These are phyloP conservation scores for Lasioglossum figueresi DNA, from an alignment of 2,888 invertebrate species.

Conservation along the genomic window DNA sequence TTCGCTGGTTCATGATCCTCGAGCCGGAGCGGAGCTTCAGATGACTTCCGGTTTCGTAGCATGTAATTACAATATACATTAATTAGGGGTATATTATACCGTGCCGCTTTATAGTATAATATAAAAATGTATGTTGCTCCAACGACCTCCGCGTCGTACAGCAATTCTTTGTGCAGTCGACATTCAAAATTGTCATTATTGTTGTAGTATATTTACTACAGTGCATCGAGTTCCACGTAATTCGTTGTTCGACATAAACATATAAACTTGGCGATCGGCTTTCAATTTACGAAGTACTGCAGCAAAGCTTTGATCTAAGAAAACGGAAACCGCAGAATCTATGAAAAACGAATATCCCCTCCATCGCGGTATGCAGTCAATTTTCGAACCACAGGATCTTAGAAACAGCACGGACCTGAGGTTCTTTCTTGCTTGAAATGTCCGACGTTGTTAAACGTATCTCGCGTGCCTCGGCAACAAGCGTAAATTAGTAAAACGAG, in stretches of 20 bases:
- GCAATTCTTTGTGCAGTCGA: not conserved
- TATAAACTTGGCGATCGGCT: not conserved
- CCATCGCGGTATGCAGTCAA: no score
- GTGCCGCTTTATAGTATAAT: not conserved
- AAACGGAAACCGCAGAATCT: no score
- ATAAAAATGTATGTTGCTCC: not conserved
- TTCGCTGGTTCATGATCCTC: not conserved
- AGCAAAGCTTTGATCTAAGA: no score
- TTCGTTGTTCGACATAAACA: not conserved
- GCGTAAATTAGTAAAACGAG: not conserved
- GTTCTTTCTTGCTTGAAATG: no score
- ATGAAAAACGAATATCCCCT: no score
- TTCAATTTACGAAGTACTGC: not conserved
- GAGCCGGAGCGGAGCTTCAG: not conserved
- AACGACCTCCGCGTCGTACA: not conserved
- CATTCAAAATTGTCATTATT: not conserved
- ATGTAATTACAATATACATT: not conserved
- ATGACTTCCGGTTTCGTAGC: slow-evolving; percentile 6
- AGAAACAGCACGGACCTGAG: no score
- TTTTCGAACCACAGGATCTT: no score
- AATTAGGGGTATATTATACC: not conserved
- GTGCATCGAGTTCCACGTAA: not conserved
- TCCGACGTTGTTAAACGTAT: no score
- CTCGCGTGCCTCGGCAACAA: not conserved
- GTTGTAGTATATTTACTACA: not conserved